Conservation (phyloP, 1,140 invertebrate genomes). For the Zophobas atratus region DNA sequence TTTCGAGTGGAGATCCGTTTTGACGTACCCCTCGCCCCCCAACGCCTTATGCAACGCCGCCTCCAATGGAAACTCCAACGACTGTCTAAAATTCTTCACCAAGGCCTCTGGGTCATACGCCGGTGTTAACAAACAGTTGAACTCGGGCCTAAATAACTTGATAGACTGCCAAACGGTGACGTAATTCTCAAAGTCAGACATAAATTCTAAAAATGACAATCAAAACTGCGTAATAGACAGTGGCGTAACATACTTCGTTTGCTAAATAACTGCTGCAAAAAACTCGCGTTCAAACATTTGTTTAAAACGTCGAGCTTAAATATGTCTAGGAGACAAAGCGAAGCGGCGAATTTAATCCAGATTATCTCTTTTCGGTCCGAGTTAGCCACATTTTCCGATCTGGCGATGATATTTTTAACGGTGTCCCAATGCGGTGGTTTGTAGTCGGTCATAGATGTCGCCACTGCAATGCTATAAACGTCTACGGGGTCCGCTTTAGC, state of each 20-base stretch:
- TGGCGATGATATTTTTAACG: constrained; percentile 68
- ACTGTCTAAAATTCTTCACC: constrained; percentile 52
- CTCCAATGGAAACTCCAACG: constrained; percentile 65
- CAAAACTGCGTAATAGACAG: constrained; percentile 4
- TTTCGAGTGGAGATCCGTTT: constrained; percentile 67
- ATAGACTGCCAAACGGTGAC: constrained; percentile 74
- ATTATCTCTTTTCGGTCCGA: constrained; percentile 64
- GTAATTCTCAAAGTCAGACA: constrained; percentile 70
- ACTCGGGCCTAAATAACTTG: constrained; percentile 70
- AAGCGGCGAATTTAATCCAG: constrained; percentile 70
- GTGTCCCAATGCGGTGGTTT: constrained; percentile 72
- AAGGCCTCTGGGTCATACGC: constrained; percentile 54
- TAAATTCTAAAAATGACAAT: constrained; percentile 62
- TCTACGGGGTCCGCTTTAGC: constrained; percentile 61
- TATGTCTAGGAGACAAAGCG: constrained; percentile 71
- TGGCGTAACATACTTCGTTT: constrained; percentile 51
- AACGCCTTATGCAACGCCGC: constrained; percentile 66
- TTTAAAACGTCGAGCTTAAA: constrained; percentile 71
- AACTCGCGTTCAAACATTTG: constrained; percentile 69
- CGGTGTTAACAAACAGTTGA: constrained; percentile 66
- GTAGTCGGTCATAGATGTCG: constrained; percentile 72
- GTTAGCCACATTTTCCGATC: constrained; percentile 63
- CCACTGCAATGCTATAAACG: constrained; percentile 70
- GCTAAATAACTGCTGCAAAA: constrained; percentile 67
- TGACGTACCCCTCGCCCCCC: constrained; percentile 69